Evolutionary conservation across 2,113 vertebrate genomes (phyloP).

Genomic region (Takifugu bimaculatus): DNA sequence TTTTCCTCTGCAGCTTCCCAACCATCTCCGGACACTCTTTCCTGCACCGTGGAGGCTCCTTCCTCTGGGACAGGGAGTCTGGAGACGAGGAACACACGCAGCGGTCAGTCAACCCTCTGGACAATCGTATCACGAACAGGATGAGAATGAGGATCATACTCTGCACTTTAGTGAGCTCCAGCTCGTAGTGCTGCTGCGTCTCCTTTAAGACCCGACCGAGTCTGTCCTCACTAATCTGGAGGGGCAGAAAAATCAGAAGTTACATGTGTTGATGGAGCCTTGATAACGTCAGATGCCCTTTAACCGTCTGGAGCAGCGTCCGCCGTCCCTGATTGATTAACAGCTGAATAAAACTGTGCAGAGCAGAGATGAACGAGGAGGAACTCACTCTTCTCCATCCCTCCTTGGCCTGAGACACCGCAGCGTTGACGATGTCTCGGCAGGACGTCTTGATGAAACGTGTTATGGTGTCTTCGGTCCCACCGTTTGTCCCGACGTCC

Average conservation of each 20-base stretch:
- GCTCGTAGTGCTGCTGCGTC: slow-evolving; percentile 59
- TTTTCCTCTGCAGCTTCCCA: slow-evolving; percentile 77
- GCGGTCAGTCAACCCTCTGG: neutral
- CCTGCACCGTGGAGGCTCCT: slow-evolving; percentile 59
- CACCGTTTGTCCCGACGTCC: slow-evolving; percentile 22
- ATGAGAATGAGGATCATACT: slow-evolving; percentile 33
- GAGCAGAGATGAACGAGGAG: neutral
- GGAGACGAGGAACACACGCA: neutral
- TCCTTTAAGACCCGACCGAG: slow-evolving; percentile 59
- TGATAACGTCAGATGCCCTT: neutral
- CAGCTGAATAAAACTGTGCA: neutral
- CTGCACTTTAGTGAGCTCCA: slow-evolving; percentile 54
- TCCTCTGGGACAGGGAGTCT: slow-evolving; percentile 55
- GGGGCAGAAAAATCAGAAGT: neutral
- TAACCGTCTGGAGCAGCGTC: neutral
- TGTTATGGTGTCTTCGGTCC: slow-evolving; percentile 60
- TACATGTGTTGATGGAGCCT: neutral
- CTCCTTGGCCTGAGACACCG: slow-evolving; percentile 64
- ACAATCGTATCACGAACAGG: neutral
- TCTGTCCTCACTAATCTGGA: slow-evolving; percentile 65
- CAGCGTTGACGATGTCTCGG: slow-evolving; percentile 59
- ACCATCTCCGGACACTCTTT: slow-evolving; percentile 69
- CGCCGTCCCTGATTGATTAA: neutral
- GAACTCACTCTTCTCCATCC: slow-evolving; percentile 79
- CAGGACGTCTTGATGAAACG: slow-evolving; percentile 71